These are phyloP conservation scores for Psettodes erumei DNA, from an alignment of 2,113 vertebrate genomes.

Conservation along the genomic window DNA sequence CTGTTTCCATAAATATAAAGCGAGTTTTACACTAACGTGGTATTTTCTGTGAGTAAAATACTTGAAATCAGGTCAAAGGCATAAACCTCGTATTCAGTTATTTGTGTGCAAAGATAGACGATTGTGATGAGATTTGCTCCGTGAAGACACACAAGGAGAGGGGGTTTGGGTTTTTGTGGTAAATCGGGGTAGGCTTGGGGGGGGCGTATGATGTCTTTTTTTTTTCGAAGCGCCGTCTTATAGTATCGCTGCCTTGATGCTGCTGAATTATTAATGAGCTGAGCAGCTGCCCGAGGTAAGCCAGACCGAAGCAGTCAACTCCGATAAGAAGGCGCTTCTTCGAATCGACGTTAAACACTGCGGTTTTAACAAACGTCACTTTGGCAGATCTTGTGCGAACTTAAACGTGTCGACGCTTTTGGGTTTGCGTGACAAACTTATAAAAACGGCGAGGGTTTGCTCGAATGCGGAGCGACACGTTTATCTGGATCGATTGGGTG, in stretches of 20 bases:
- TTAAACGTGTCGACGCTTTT: accelerated
- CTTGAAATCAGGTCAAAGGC: conserved; percentile 16
- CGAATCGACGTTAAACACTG: background rate
- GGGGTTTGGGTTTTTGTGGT: background rate
- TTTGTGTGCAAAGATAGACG: background rate
- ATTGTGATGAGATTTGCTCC: background rate
- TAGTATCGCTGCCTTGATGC: conserved; percentile 70
- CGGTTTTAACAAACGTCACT: accelerated
- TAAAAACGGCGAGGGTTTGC: accelerated
- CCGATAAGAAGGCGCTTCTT: background rate
- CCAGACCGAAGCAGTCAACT: conserved; percentile 62
- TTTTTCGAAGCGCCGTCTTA: conserved; percentile 54
- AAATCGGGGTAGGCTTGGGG: background rate
- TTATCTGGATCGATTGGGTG: conserved; percentile 56
- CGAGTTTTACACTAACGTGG: background rate
- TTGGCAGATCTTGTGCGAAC: accelerated
- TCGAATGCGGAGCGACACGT: background rate
- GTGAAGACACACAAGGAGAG: background rate
- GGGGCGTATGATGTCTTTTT: conserved; percentile 13
- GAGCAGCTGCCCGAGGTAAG: conserved; percentile 55
- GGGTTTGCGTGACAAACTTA: background rate
- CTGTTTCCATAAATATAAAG: background rate
- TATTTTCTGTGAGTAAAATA: conserved; percentile 6
- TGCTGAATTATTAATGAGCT: conserved; percentile 81
- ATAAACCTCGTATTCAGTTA: too few relatives aligned